Evolutionary conservation across 2,797 vertebrate species (phyloP).

Genomic region (Gastrophryne carolinensis): DNA sequence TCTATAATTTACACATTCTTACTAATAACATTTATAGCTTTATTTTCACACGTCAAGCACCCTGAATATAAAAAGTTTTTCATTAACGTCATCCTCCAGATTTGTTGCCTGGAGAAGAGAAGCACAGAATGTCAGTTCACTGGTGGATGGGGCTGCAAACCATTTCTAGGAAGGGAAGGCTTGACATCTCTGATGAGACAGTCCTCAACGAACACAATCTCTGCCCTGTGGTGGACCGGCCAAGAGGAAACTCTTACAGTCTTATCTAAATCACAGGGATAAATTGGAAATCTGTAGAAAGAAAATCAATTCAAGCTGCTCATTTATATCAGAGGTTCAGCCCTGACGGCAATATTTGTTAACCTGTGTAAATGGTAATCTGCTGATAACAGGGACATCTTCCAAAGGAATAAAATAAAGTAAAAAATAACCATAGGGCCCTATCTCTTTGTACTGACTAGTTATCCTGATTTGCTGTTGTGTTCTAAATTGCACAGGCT

Average conservation of each 20-base stretch:
- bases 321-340: background rate
- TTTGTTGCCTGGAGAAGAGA: background rate
- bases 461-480: too few relatives aligned
- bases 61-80: background rate
- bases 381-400: background rate
- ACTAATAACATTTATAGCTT: too few relatives aligned
- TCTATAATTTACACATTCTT: too few relatives aligned
- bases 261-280: constrained; percentile 1
- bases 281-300: constrained; percentile 7
- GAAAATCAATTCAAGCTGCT: constrained; percentile 3
- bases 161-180: background rate
- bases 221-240: background rate
- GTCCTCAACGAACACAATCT: background rate
- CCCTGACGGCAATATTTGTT: constrained; percentile 7
- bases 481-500: too few relatives aligned
- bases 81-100: background rate
- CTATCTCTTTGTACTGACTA: too few relatives aligned
- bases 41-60: background rate
- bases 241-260: background rate
- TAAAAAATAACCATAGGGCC: background rate
- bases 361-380: constrained; percentile 13
- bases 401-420: background rate
- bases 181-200: constrained; percentile 22
- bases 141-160: background rate
- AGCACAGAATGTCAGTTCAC: background rate